Evolutionary conservation across 2,888 invertebrate species (phyloP), one percentile per base, ranked within the genome.

Genomic region (Pristionchus exspectatus): DNA sequence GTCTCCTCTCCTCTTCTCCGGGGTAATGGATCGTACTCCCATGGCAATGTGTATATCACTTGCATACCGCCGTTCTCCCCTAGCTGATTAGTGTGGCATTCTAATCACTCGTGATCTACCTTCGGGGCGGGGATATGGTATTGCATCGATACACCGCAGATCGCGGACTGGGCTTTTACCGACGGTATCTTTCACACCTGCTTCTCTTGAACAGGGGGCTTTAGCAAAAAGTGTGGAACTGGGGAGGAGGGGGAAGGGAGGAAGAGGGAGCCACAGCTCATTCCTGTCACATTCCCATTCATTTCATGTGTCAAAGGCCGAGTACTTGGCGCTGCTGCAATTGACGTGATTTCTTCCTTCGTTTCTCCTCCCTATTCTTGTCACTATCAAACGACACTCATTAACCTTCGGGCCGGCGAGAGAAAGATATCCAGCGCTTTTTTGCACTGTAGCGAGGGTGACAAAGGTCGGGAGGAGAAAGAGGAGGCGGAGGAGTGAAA

Each of bases 201-300:
- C 81, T 50, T 44, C 77, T 10, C 44, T 89, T 72, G 38, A 87
- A 77, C n/a, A n/a, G n/a, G 88, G 54, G n/a, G 10, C 81, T 54
- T 54, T 81, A 7, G n/a, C 81, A 81, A 81, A 81, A 81, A 81
- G 50, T 50, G 38, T 66, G 59, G 88, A 89, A 81, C 87, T 54
- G 54, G 0, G 90, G 89, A 87, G 87, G 66, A 90, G 87, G 10
- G 24, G 87, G 54, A 69, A 66, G 87, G 87, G 89, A 89, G 90
- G 87, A 66, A 90, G 84, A n/a, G 86, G 54, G 84, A 69, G 90
- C 18, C 5, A 21, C 33, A 81, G 81, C 81, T 81, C 50, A 27
- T 24, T 50, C 24, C 81, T 27, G n/a, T 81, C 81, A 44, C 81
- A 54, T 81, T 38, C 81, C 2, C 81, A 50, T 54, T 81, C 81